A percentile compares a stretch with the other conserved stretches of the same genome.
phyloP scores from a whole-genome alignment of 2,113 vertebrate genomes.

The Ardeotis arabs region DNA sequence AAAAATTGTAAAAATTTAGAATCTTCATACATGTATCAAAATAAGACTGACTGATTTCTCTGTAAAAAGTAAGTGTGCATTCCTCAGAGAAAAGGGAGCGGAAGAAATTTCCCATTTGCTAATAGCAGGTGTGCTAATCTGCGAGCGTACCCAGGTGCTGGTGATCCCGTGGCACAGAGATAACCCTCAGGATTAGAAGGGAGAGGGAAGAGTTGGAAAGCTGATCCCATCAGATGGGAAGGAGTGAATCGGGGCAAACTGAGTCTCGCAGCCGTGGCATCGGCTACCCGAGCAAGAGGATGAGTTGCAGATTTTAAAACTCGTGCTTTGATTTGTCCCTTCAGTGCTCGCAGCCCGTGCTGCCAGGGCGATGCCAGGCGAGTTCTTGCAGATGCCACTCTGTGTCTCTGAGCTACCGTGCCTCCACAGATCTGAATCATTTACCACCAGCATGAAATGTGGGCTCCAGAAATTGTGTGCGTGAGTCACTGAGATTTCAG shows the following conservation, averaged over 20 bases:
- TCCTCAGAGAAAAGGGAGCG: neutral
- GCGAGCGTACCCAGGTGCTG: neutral
- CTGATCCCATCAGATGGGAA: neutral
- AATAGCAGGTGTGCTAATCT: slow-evolving; percentile 7
- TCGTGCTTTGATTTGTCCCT: fast-evolving
- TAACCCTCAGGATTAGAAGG: neutral
- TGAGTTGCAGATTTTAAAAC: neutral
- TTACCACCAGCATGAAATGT: neutral
- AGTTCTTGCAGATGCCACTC: too few relatives aligned
- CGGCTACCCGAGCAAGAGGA: fast-evolving
- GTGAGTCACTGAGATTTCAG: neutral
- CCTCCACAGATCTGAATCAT: neutral
- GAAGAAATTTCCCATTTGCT: slow-evolving; percentile 12
- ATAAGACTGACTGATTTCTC: neutral
- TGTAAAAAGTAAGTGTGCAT: neutral
- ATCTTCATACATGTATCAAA: neutral
- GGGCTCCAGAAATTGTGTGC: neutral
- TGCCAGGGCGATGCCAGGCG: neutral
- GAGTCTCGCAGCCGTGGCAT: neutral
- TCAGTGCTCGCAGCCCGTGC: fast-evolving
- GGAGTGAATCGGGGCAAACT: neutral
- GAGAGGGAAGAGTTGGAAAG: neutral
- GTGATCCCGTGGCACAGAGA: neutral
- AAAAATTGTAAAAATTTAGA: neutral
- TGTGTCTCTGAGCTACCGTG: fast-evolving